Evolutionary conservation across 1,140 invertebrate genomes (phyloP).

Genomic region (Diorhabda elongata): DNA sequence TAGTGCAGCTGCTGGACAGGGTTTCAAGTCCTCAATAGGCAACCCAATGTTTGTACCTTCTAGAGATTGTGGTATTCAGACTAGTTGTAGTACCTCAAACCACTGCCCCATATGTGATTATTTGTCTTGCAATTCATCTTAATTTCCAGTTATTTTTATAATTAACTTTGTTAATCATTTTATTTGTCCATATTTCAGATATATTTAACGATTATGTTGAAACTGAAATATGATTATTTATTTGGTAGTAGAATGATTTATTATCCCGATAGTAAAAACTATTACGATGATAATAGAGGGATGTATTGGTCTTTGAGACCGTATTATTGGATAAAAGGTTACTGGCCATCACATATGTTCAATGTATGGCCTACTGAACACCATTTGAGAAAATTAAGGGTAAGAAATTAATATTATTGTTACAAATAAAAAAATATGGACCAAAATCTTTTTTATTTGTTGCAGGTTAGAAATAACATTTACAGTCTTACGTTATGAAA

Average conservation of each 20-base stretch:
- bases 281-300: slow-evolving; percentile 22
- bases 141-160: neutral
- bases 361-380: slow-evolving; percentile 33
- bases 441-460: neutral
- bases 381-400: slow-evolving; percentile 31
- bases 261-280: slow-evolving; percentile 22
- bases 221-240: slow-evolving; percentile 25
- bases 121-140: neutral
- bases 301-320: slow-evolving; percentile 27
- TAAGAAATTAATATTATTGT: slow-evolving; percentile 13
- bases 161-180: neutral
- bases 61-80: neutral
- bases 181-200: neutral
- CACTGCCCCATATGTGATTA: too few species aligned
- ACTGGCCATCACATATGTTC: slow-evolving; percentile 24
- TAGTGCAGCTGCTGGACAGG: neutral
- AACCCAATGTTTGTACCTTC: neutral
- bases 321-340: slow-evolving; percentile 13
- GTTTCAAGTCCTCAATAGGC: neutral
- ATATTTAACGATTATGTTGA: slow-evolving; percentile 15
- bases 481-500: slow-evolving; percentile 1
- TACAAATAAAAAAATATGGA: too few species aligned
- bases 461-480: slow-evolving; percentile 30
- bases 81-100: too few species aligned
- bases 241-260: slow-evolving; percentile 28